Evolutionary conservation across 1,140 invertebrate genomes (phyloP).

Genomic region (Trinorchestia longiramus): DNA sequence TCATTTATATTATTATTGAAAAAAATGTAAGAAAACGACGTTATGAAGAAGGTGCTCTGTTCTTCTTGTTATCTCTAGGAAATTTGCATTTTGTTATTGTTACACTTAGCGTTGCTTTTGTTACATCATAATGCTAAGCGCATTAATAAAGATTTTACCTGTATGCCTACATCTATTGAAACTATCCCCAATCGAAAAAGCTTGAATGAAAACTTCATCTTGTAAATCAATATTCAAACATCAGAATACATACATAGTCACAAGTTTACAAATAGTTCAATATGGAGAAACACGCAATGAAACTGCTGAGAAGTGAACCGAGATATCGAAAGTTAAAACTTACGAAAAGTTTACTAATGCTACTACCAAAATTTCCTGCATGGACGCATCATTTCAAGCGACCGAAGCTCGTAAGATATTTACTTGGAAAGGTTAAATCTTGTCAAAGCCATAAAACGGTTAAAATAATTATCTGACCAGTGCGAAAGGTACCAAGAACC

Average conservation of each 20-base stretch:
- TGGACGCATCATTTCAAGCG: no score
- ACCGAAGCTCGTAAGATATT: no score
- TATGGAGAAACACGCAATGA: not conserved
- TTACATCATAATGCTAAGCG: not conserved
- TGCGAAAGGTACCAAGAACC: no score
- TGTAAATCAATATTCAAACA: not conserved
- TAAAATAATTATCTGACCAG: no score
- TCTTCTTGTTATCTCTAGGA: not conserved
- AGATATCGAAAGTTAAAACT: not conserved
- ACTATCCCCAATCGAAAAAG: not conserved
- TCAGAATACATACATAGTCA: no score
- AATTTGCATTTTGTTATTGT: not conserved
- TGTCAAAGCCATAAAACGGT: no score
- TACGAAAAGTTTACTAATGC: not conserved
- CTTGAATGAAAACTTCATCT: not conserved
- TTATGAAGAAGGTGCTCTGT: not conserved
- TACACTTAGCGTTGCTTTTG: slow-evolving; percentile 14
- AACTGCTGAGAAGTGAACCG: not conserved
- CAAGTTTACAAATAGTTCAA: no score
- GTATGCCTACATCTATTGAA: not conserved
- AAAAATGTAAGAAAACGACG: not conserved
- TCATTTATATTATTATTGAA: not conserved
- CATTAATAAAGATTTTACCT: slow-evolving; percentile 34
- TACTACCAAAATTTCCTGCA: no score
- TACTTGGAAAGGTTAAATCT: no score